Percentiles rank a stretch among this genome's conserved stretches.
Evolutionary conservation across 1,140 invertebrate genomes (phyloP).

Genomic region (Drosophila ananassae): DNA sequence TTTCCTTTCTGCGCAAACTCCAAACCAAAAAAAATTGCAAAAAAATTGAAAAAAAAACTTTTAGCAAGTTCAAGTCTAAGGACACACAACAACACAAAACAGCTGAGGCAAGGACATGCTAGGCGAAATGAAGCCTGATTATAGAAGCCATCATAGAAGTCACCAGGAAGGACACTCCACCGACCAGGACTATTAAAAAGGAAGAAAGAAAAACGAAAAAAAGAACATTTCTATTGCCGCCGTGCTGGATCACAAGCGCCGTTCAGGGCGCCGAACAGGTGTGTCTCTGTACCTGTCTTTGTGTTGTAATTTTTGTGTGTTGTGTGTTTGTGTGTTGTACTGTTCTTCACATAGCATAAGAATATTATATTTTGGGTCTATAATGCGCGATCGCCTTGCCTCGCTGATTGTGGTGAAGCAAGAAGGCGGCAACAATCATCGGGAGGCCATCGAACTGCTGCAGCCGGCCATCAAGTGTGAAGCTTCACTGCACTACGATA

Average conservation of each 20-base stretch:
- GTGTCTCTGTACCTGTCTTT: slow-evolving; percentile 27
- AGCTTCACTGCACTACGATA: slow-evolving; percentile 49
- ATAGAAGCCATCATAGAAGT: slow-evolving; percentile 30
- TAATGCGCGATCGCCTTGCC: slow-evolving; percentile 83
- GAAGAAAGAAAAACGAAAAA: slow-evolving; percentile 6
- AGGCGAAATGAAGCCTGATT: slow-evolving; percentile 50
- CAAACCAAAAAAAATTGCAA: background rate
- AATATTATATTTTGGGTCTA: slow-evolving; percentile 33
- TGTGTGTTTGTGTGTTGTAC: slow-evolving; percentile 19
- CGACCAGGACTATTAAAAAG: slow-evolving; percentile 11
- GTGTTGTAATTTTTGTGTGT: slow-evolving; percentile 25
- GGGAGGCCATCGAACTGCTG: slow-evolving; percentile 22
- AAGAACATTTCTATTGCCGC: slow-evolving; percentile 16
- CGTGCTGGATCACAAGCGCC: slow-evolving; percentile 67
- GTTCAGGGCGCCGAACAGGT: slow-evolving; percentile 69
- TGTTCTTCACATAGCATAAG: slow-evolving; percentile 10
- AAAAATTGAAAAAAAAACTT: background rate
- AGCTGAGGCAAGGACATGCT: slow-evolving; percentile 40
- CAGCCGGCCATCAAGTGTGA: slow-evolving; percentile 63
- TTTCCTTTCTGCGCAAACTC: slow-evolving; percentile 67
- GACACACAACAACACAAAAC: slow-evolving; percentile 42
- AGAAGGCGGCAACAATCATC: slow-evolving; percentile 61
- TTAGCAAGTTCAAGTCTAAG: slow-evolving; percentile 75
- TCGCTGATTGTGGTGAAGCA: slow-evolving; percentile 84
- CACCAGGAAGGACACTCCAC: slow-evolving; percentile 7